Evolutionary conservation across 2,888 invertebrate species (phyloP).

Genomic region (Ischnura elegans): DNA sequence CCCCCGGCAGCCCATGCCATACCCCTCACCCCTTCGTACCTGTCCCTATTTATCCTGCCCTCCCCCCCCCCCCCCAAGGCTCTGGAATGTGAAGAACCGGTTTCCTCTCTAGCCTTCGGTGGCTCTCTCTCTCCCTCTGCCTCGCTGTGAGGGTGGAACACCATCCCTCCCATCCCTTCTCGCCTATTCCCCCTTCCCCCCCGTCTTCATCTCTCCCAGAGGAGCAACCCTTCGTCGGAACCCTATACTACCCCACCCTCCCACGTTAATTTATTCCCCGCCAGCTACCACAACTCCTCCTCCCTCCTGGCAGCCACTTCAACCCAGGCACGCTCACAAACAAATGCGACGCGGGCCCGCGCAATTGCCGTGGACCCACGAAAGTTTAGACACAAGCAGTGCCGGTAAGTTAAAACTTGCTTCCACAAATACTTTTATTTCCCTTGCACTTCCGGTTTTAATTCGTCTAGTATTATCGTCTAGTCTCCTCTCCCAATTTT

Average conservation of each 20-base stretch:
- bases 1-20: neutral
- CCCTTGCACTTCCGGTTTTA: too few species aligned
- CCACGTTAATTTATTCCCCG: conserved; percentile 56
- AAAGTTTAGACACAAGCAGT: too few species aligned
- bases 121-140: too few species aligned
- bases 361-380: too few species aligned
- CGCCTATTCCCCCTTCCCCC: neutral
- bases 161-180: neutral
- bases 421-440: too few species aligned
- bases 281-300: conserved; percentile 46
- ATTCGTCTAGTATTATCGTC: too few species aligned
- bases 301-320: neutral
- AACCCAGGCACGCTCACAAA: too few species aligned
- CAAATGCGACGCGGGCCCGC: too few species aligned
- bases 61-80: neutral
- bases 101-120: conserved; percentile 65
- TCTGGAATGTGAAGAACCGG: conserved; percentile 63
- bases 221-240: neutral
- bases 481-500: too few species aligned
- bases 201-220: neutral
- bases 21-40: neutral
- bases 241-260: conserved; percentile 16
- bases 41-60: conserved; percentile 34
- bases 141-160: conserved; percentile 63
- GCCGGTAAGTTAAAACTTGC: too few species aligned